Conservation (phyloP, 2,113 vertebrate species). For the Lota lota region DNA sequence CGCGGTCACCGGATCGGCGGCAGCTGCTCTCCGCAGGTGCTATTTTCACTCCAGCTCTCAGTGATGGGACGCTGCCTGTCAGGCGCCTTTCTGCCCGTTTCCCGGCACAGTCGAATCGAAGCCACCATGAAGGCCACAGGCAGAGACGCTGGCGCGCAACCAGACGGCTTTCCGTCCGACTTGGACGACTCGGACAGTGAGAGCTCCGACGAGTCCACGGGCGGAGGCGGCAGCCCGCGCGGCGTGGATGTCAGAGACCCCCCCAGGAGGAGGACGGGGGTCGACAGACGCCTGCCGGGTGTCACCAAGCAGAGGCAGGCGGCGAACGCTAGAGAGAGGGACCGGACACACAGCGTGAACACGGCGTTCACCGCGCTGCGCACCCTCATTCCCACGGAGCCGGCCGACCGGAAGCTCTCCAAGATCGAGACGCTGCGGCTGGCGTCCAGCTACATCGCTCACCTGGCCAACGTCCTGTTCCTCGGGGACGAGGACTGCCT, state of each 20-base stretch:
- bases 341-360: constrained; percentile 88
- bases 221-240: constrained; percentile 54
- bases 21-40: constrained; percentile 72
- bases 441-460: constrained; percentile 87
- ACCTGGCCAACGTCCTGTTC: constrained; percentile 84
- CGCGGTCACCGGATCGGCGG: constrained; percentile 75
- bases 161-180: constrained; percentile 67
- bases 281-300: constrained; percentile 39
- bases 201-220: constrained; percentile 67
- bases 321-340: constrained; percentile 86
- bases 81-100: constrained; percentile 21
- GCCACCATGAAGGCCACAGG: constrained; percentile 73
- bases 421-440: constrained; percentile 89
- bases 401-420: constrained; percentile 83
- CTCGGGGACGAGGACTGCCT: constrained; percentile 71
- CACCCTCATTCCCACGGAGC: constrained; percentile 85
- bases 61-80: constrained; percentile 56
- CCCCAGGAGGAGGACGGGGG: background rate
- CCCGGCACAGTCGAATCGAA: constrained; percentile 34
- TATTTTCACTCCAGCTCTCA: constrained; percentile 76
- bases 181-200: constrained; percentile 73
- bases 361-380: constrained; percentile 84
- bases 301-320: constrained; percentile 79
- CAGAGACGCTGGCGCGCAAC: constrained; percentile 42
- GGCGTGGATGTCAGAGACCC: background rate